A percentile compares a stretch with the other conserved stretches of the same genome.
These are phyloP conservation scores for Aphelenchoides fujianensis DNA, from an alignment of 1,140 invertebrate species.

Conservation along the genomic window DNA sequence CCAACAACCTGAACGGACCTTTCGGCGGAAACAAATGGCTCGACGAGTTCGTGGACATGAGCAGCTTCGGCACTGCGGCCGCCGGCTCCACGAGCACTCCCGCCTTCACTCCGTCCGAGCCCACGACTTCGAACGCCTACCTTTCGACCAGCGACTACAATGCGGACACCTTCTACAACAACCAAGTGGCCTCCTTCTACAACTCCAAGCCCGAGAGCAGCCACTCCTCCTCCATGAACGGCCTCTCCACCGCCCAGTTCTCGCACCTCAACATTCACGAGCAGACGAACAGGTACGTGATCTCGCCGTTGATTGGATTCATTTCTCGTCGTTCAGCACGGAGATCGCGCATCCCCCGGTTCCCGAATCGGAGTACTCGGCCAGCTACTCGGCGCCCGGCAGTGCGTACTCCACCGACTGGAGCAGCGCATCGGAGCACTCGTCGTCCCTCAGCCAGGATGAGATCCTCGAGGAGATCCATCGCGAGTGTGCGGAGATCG, in stretches of 20 bases:
- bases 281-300: neutral
- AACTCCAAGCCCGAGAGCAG: neutral
- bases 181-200: neutral
- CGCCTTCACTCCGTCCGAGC: neutral
- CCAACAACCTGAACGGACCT: constrained; percentile 19
- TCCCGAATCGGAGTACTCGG: neutral
- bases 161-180: neutral
- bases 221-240: neutral
- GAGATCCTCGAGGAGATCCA: constrained; percentile 43
- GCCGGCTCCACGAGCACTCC: neutral
- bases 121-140: neutral
- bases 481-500: constrained; percentile 44
- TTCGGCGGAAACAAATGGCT: constrained; percentile 8
- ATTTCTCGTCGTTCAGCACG: neutral
- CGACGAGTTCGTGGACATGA: constrained; percentile 8
- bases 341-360: neutral
- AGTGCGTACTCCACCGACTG: constrained; percentile 22
- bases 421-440: constrained; percentile 26
- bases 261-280: constrained; percentile 8
- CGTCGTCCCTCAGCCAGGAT: constrained; percentile 29
- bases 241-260: neutral
- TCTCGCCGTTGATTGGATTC: neutral
- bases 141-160: neutral
- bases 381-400: neutral
- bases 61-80: constrained; percentile 26